These are phyloP conservation scores for Oxyruncus cristatus DNA, from an alignment of 2,113 vertebrate genomes.

Conservation along the genomic window DNA sequence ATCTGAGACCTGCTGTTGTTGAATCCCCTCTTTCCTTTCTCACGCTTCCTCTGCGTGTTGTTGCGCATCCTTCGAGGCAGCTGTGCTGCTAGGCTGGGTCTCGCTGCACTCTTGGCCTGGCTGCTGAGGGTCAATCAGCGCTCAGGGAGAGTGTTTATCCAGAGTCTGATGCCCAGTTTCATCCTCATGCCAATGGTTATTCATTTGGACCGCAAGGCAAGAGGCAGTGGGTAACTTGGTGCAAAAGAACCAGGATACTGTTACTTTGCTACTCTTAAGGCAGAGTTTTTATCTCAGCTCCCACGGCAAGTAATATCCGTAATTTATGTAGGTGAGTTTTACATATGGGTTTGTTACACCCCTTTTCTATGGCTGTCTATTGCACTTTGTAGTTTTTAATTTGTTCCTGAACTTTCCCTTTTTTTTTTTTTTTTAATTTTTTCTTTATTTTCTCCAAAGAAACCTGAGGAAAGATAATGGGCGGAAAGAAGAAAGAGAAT, in stretches of 20 bases:
- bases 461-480: neutral
- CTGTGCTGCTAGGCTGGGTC: neutral
- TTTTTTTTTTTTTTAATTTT: neutral
- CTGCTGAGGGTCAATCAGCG: neutral
- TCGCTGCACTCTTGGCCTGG: neutral
- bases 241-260: neutral
- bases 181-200: neutral
- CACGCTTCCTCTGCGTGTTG: neutral
- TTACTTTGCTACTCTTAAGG: neutral
- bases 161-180: neutral
- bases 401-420: neutral
- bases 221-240: neutral
- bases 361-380: neutral
- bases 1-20: neutral
- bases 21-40: neutral
- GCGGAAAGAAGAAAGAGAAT: neutral
- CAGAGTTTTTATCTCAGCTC: neutral
- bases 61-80: neutral
- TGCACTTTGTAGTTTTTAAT: neutral
- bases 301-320: neutral
- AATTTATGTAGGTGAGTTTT: neutral
- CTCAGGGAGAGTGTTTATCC: neutral
- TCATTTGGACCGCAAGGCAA: neutral
- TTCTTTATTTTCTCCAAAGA: constrained; percentile 30
- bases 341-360: neutral